These are phyloP conservation scores for Rousettus leschenaultii DNA, from an alignment of 2,113 vertebrate genomes.

Conservation along the genomic window DNA sequence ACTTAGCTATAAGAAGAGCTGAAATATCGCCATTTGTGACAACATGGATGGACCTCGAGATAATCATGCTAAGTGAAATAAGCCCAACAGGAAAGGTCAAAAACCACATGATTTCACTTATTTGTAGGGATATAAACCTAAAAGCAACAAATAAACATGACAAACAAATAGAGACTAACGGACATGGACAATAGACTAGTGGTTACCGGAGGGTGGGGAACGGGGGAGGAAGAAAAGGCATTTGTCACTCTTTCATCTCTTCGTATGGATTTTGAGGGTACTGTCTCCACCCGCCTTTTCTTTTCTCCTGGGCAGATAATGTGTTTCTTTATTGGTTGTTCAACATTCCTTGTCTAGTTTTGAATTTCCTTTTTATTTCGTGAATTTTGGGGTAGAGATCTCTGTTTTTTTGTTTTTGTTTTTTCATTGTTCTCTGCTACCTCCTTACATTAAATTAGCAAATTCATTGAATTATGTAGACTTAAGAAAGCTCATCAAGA, in stretches of 20 bases:
- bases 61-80: too few species aligned
- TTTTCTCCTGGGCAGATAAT: not conserved
- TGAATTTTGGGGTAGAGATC: not conserved
- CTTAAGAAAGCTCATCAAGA: not conserved
- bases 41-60: too few species aligned
- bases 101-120: too few species aligned
- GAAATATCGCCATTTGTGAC: too few species aligned
- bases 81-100: too few species aligned
- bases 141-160: too few species aligned
- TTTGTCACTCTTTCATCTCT: not conserved
- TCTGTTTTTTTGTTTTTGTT: not conserved
- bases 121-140: too few species aligned
- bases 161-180: too few species aligned
- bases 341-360: not conserved
- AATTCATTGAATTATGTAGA: not conserved
- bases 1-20: too few species aligned
- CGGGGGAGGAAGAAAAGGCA: not conserved
- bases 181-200: too few species aligned
- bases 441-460: not conserved
- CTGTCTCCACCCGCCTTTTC: not conserved
- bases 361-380: not conserved
- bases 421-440: not conserved
- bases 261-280: not conserved
- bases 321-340: not conserved
- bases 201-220: too few species aligned